Percentiles rank a stretch among this genome's conserved stretches.
Conservation (phyloP, 2,113 vertebrate genomes). For the Psammodynastes pulverulentus region DNA sequence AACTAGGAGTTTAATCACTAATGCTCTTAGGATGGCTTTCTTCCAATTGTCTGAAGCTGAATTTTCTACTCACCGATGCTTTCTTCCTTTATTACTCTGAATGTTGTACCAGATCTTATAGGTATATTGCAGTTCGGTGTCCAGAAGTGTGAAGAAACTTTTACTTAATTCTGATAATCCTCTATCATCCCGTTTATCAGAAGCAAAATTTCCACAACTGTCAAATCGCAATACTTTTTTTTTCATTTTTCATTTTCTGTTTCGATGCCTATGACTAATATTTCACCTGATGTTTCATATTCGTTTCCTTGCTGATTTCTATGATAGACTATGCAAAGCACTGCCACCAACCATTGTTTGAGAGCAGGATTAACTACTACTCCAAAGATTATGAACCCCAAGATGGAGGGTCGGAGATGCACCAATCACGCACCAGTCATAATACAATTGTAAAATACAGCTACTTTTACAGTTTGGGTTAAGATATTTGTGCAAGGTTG, state of each 20-base stretch:
- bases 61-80: not conserved
- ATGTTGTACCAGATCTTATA: not conserved
- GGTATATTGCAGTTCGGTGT: not conserved
- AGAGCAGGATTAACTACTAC: slow-evolving; percentile 15
- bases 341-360: not conserved
- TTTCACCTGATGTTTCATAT: not conserved
- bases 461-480: not conserved
- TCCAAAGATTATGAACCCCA: slow-evolving; percentile 19
- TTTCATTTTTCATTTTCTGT: not conserved
- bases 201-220: too few species aligned
- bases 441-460: not conserved
- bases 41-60: not conserved
- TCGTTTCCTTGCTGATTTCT: not conserved
- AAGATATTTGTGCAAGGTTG: not conserved
- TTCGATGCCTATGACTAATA: not conserved
- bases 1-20: not conserved
- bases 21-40: not conserved
- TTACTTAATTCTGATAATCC: not conserved
- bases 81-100: not conserved
- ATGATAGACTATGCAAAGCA: not conserved
- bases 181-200: not conserved
- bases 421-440: not conserved
- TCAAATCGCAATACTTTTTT: not conserved
- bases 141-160: not conserved
- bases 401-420: not conserved